Evolutionary conservation across 2,888 invertebrate genomes (phyloP), one percentile per base, ranked within the genome.

Genomic region (Parascotia fuliginaria): DNA sequence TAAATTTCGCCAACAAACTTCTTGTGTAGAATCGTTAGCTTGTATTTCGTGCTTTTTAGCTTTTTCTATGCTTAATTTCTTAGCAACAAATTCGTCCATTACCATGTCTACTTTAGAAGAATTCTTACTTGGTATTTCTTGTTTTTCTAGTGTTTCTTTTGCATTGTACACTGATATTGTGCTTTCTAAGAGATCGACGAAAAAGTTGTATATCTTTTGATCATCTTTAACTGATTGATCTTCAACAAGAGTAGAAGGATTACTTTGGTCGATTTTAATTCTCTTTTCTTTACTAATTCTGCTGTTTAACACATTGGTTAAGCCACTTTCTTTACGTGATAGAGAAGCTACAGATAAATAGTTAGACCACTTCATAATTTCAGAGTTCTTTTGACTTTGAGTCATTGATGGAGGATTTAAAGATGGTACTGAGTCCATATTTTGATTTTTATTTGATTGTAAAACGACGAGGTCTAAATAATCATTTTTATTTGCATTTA

Each of bases 161-260:
- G 75, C 66, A 15, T 83, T 78, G 36, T 79, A 82, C 1, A 75
- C 76, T 41, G 65, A 79, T 0, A 85, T 75, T 0, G 85, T 82
- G 0, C 79, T 79, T 56, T 87, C 79, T 2, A 88, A 36, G 6
- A 88, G 40, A 61, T 89, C 83, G 0, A 85, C 80, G 37, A 87
- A 87, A 38, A 88, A 80, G 38, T 83, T 82, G 38, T 85, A 87
- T 0, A 88, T 32, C 7, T 71, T 67, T 12, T 74, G 76, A 4
- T 83, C 77, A 0, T 72, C 63, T 46, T 55, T 71, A 0, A 59
- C 55, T 1, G 47, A 43, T 0, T 65, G 49, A 3, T 72, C 60
- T 0, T 60, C 46, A 0, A 79, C 65, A 1, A 76, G 19, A 0
- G 77, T 81, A 0, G 43, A 32, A 7, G 77, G 71, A 4, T 79